These are phyloP conservation scores for Rutilus rutilus DNA, from an alignment of 2,113 vertebrate species.

Conservation along the genomic window DNA sequence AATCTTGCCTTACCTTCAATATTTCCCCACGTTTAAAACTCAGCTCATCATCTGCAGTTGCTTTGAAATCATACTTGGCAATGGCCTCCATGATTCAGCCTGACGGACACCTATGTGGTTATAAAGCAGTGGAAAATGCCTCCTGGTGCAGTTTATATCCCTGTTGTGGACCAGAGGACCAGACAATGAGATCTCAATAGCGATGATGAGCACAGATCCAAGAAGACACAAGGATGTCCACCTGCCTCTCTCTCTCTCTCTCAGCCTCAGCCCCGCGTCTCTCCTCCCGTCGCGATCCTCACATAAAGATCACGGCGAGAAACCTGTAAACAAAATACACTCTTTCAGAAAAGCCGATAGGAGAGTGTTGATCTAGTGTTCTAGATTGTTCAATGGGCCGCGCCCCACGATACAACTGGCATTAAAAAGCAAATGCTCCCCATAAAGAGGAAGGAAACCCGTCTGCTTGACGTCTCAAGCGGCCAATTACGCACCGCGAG, in stretches of 20 bases:
- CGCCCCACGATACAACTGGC: conserved; percentile 54
- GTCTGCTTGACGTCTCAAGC: conserved; percentile 45
- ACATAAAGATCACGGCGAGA: conserved; percentile 72
- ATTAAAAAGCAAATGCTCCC: conserved; percentile 50
- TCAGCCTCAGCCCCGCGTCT: conserved; percentile 67
- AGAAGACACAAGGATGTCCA: conserved; percentile 58
- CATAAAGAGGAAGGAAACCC: conserved; percentile 63
- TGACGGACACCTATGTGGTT: conserved; percentile 30
- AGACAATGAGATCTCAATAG: conserved; percentile 47
- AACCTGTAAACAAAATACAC: conserved; percentile 63
- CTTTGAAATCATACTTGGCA: conserved; percentile 99
- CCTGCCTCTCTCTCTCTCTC: conserved; percentile 76
- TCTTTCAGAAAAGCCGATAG: neutral
- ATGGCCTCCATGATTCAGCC: conserved; percentile 90
- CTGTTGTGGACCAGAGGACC: conserved; percentile 39
- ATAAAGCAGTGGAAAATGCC: conserved; percentile 33
- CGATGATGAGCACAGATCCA: conserved; percentile 64
- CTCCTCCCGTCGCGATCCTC: conserved; percentile 66
- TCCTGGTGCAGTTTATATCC: conserved; percentile 50
- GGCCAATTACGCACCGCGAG: conserved; percentile 45
- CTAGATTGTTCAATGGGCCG: conserved; percentile 51
- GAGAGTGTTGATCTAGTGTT: neutral
- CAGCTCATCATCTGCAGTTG: conserved; percentile 97
- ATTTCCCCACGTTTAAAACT: conserved; percentile 99
- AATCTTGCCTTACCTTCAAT: conserved; percentile 85